Conservation (phyloP, 2,113 vertebrate genomes). For the Pan paniscus region DNA sequence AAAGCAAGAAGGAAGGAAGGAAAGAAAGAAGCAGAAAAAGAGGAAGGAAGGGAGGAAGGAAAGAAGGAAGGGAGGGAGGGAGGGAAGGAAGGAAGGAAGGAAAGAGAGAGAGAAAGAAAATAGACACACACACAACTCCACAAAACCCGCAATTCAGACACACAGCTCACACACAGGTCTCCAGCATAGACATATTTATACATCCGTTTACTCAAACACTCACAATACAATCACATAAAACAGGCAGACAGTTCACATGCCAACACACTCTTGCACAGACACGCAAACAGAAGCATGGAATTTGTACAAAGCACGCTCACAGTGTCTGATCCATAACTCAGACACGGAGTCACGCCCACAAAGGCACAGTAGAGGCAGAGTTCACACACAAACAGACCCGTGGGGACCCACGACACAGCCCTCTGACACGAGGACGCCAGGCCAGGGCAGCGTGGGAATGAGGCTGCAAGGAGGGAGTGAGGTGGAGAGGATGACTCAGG, state of each 20-base stretch:
- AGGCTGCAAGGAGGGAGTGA: not conserved
- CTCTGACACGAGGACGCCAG: not conserved
- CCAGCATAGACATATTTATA: not conserved
- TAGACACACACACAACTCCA: not conserved
- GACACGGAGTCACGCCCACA: not conserved
- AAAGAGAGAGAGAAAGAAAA: not conserved
- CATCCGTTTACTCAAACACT: not conserved
- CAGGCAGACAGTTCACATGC: not conserved
- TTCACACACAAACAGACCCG: not conserved
- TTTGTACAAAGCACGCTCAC: not conserved
- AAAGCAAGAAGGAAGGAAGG: not conserved
- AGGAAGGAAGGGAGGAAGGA: no score
- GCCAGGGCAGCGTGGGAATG: slow-evolving; percentile 52
- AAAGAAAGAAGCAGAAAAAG: not conserved
- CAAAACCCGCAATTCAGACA: not conserved
- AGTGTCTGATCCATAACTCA: not conserved
- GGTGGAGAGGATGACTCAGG: slow-evolving; percentile 48
- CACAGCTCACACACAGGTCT: not conserved
- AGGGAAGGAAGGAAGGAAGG: fast-evolving
- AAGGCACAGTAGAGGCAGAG: not conserved
- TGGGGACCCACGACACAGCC: not conserved
- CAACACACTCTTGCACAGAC: not conserved
- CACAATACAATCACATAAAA: not conserved
- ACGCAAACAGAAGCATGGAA: not conserved
- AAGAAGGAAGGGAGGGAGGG: fast-evolving